Evolutionary conservation across 2,797 vertebrate genomes (phyloP).

Genomic region (Xenops minutus): DNA sequence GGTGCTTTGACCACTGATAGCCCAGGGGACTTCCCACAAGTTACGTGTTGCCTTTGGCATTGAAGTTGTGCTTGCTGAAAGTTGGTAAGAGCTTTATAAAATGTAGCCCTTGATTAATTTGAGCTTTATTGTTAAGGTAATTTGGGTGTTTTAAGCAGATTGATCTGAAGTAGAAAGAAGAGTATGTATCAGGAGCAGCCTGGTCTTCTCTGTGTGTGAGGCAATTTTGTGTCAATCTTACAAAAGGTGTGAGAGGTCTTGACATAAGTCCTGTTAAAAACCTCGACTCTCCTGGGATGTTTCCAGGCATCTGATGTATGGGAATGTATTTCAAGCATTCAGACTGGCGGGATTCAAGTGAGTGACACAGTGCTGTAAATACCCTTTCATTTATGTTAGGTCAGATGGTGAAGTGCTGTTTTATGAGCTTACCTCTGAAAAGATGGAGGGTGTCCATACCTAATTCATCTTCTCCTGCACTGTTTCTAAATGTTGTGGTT

Average conservation of each 20-base stretch:
- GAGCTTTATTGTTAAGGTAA: neutral
- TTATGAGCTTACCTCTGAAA: neutral
- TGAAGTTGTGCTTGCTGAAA: neutral
- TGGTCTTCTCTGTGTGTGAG: accelerated
- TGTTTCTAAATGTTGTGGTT: neutral
- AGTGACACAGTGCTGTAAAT: neutral
- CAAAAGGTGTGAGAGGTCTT: neutral
- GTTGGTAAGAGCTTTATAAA: neutral
- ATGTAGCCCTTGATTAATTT: neutral
- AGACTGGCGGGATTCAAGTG: neutral
- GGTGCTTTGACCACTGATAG: neutral
- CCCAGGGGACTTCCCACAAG: neutral
- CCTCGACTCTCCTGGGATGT: accelerated
- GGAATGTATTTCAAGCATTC: neutral
- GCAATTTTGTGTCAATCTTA: neutral
- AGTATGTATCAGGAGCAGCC: accelerated
- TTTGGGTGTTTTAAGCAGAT: neutral
- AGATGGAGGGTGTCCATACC: neutral
- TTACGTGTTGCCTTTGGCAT: accelerated
- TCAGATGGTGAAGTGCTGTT: neutral
- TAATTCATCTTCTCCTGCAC: neutral
- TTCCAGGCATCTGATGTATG: neutral
- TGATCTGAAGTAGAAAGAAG: neutral
- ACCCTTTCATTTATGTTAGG: accelerated
- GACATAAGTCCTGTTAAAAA: neutral